Conservation (phyloP, 1,140 invertebrate species). For the Camponotus pennsylvanicus region DNA sequence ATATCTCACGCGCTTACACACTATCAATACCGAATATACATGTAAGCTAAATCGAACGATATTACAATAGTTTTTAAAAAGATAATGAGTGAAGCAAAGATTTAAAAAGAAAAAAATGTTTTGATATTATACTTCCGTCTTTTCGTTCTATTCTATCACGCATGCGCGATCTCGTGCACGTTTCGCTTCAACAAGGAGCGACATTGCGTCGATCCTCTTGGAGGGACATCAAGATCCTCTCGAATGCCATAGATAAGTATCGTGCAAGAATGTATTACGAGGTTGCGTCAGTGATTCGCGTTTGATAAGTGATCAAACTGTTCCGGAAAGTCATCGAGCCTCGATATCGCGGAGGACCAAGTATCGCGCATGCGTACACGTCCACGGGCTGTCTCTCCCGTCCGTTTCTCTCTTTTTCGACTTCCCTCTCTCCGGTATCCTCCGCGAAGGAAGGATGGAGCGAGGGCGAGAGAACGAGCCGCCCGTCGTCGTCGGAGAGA, state of each 20-base stretch:
- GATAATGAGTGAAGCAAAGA: neutral
- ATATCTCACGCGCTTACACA: neutral
- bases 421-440: constrained; percentile 67
- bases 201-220: constrained; percentile 20
- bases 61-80: neutral
- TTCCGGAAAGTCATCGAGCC: constrained; percentile 49
- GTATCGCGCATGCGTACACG: constrained; percentile 75
- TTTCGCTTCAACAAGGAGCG: neutral
- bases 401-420: constrained; percentile 75
- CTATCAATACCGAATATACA: neutral
- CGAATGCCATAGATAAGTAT: constrained; percentile 35
- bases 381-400: constrained; percentile 58
- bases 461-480: constrained; percentile 60
- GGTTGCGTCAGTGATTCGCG: constrained; percentile 69
- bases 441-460: constrained; percentile 78
- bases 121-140: neutral
- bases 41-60: neutral
- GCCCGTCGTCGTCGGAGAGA: constrained; percentile 56
- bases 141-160: neutral
- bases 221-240: constrained; percentile 35
- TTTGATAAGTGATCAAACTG: constrained; percentile 73
- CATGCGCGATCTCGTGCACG: neutral
- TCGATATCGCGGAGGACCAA: constrained; percentile 66
- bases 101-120: neutral
- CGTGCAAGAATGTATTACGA: constrained; percentile 38